A percentile compares a stretch with the other conserved stretches of the same genome.
These are phyloP conservation scores for Xestoiulus laeticollis DNA, from an alignment of 2,888 invertebrate species.

Conservation along the genomic window DNA sequence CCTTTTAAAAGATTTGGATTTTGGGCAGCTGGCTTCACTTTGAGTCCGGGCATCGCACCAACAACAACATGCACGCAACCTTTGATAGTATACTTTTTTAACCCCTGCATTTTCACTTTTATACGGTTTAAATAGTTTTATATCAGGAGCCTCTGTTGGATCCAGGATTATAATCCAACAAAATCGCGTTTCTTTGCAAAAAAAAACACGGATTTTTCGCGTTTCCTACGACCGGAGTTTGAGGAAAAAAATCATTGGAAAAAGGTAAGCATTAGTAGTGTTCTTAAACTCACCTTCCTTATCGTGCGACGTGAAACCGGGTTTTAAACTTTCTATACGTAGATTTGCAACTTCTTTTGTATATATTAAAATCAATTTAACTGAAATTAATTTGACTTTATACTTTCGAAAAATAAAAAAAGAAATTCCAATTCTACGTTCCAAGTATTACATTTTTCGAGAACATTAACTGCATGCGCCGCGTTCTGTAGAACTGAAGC, in stretches of 20 bases:
- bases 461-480: no score
- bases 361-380: no score
- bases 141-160: not conserved
- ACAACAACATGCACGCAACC: not conserved
- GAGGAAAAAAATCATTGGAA: not conserved
- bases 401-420: no score
- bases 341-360: no score
- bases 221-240: not conserved
- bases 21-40: slow-evolving; percentile 28
- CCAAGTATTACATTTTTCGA: no score
- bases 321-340: no score
- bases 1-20: slow-evolving; percentile 29
- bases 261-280: not conserved
- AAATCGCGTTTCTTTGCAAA: not conserved
- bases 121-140: not conserved
- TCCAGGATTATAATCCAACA: not conserved
- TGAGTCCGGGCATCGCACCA: not conserved
- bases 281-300: not conserved
- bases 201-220: not conserved
- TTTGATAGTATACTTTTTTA: no score
- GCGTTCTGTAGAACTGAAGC: no score
- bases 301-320: not conserved
- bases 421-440: no score
- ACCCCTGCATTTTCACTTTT: no score
- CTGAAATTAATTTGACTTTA: no score